A percentile compares a stretch with the other conserved stretches of the same genome.
These are phyloP conservation scores for Azorinus chamasolen DNA, from an alignment of 2,888 invertebrate genomes.

Conservation along the genomic window DNA sequence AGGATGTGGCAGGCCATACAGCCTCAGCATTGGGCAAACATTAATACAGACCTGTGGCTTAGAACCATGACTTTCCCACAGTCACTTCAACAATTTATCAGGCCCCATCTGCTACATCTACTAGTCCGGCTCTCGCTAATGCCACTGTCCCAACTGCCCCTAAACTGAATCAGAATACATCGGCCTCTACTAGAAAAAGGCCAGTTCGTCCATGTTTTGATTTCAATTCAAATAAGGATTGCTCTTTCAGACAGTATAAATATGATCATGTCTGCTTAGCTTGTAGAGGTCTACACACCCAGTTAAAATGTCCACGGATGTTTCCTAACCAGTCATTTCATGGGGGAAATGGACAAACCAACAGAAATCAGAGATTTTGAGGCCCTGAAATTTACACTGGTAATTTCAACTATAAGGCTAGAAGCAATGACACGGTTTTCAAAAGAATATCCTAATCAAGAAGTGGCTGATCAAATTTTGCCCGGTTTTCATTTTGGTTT, in stretches of 20 bases:
- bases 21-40: constrained; percentile 7
- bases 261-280: no score
- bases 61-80: constrained; percentile 4
- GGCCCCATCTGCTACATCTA: not conserved
- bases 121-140: not conserved
- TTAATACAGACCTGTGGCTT: constrained; percentile 24
- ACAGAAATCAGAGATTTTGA: no score
- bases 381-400: not conserved
- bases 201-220: no score
- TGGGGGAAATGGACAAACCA: not conserved
- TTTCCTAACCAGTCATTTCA: no score
- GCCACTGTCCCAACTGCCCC: no score
- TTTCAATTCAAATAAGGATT: no score
- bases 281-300: constrained; percentile 1
- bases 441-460: not conserved
- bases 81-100: not conserved
- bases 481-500: constrained; percentile 8
- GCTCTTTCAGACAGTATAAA: no score
- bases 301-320: not conserved
- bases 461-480: not conserved
- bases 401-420: not conserved
- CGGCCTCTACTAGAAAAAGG: no score
- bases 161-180: no score
- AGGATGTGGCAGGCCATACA: constrained; percentile 16
- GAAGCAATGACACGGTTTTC: not conserved